A percentile compares a stretch with the other conserved stretches of the same genome.
These are phyloP conservation scores for Spinus pinus DNA, from an alignment of 2,797 vertebrate species.

Conservation along the genomic window DNA sequence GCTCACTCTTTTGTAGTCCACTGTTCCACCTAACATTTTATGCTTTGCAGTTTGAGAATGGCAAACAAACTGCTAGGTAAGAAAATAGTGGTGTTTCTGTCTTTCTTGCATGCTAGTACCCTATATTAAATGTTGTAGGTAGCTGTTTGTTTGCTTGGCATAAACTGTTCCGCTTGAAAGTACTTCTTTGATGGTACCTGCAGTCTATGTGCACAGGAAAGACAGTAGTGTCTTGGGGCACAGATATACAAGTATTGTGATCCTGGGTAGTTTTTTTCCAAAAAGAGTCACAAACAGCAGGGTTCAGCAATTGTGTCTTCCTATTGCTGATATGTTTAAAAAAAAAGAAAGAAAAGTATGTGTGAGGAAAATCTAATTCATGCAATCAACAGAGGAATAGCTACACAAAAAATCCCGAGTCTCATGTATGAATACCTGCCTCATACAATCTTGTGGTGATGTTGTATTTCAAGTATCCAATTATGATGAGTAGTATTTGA, in stretches of 20 bases:
- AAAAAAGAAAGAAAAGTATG: neutral
- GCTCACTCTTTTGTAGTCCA: neutral
- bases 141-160: conserved; percentile 28
- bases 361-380: neutral
- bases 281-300: neutral
- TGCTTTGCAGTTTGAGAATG: neutral
- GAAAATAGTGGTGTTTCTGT: neutral
- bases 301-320: neutral
- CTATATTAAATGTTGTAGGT: neutral
- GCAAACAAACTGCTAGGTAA: neutral
- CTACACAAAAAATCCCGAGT: neutral
- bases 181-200: conserved; percentile 10
- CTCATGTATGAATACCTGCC: neutral
- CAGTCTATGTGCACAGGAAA: neutral
- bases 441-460: neutral
- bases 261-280: neutral
- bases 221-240: neutral
- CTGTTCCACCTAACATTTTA: neutral
- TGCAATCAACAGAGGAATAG: accelerated
- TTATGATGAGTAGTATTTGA: neutral
- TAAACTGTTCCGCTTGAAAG: conserved; percentile 26
- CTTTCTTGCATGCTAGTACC: neutral
- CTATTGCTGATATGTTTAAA: neutral
- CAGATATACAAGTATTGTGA: neutral
- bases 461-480: neutral